phyloP scores from a whole-genome alignment of 2,113 vertebrate species.

The Pteruthius melanotis region DNA sequence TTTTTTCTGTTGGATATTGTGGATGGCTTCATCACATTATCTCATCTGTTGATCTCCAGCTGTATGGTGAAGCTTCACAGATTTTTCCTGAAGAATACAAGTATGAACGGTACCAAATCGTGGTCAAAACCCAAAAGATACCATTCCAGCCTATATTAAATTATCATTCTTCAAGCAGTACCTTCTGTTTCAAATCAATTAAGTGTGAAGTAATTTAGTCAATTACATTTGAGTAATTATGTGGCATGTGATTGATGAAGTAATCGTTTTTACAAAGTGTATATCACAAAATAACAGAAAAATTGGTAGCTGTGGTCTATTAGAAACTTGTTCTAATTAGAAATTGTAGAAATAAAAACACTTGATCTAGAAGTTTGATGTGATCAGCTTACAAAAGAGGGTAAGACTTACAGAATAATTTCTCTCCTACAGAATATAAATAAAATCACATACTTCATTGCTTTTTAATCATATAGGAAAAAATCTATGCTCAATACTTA shows the following conservation, averaged over 20 bases:
- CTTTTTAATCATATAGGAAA: not conserved
- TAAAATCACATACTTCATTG: not conserved
- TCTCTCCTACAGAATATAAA: not conserved
- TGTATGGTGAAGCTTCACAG: not conserved
- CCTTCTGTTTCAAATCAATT: not conserved
- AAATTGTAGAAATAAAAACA: not conserved
- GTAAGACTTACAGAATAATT: not conserved
- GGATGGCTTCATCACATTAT: not conserved
- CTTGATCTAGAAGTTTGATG: not conserved
- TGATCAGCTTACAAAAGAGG: not conserved
- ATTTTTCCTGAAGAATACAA: not conserved
- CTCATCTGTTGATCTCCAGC: not conserved
- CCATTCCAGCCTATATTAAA: not conserved
- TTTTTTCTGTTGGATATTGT: not conserved
- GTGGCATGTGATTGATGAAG: not conserved
- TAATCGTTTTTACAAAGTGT: not conserved
- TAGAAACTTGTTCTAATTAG: not conserved
- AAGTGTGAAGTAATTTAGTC: not conserved
- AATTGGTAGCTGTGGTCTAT: not conserved
- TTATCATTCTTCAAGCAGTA: not conserved
- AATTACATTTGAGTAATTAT: not conserved
- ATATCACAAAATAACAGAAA: not conserved
- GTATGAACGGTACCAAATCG: not conserved
- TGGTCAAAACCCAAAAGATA: not conserved
- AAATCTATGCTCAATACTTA: not conserved